Evolutionary conservation across 2,113 vertebrate species (phyloP).

Genomic region (Cebus imitator): DNA sequence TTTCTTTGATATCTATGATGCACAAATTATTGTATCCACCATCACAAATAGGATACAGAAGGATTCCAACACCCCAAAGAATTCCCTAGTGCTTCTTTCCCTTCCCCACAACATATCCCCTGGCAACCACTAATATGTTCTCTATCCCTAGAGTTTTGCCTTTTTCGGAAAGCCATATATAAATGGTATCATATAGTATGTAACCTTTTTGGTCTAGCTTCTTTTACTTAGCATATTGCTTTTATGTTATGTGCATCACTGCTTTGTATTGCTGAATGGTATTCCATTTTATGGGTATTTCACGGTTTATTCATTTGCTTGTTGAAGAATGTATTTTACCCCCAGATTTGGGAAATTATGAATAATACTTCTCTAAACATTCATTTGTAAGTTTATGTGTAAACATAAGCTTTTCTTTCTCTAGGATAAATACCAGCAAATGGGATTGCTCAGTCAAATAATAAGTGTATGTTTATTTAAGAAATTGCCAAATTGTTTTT

Average conservation of each 20-base stretch:
- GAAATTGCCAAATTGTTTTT: not conserved
- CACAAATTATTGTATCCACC: not conserved
- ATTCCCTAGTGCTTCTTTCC: not conserved
- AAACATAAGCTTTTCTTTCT: not conserved
- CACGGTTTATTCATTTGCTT: not conserved
- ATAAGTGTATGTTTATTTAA: not conserved
- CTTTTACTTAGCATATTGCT: not conserved
- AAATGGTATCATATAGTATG: not conserved
- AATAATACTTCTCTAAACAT: not conserved
- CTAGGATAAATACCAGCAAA: not conserved
- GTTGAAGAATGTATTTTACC: not conserved
- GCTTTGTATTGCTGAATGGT: not conserved
- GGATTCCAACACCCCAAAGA: not conserved
- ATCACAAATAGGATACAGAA: not conserved
- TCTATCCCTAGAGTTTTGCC: not conserved
- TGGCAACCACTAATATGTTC: not conserved
- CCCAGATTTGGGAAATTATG: not conserved
- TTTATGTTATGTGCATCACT: not conserved
- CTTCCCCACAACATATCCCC: not conserved
- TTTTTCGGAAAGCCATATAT: not conserved
- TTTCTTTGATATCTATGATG: not conserved
- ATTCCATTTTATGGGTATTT: not conserved
- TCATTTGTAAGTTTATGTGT: not conserved
- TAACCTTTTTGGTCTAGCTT: not conserved
- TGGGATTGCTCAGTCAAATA: not conserved